Percentiles rank a stretch among this genome's conserved stretches.
Conservation (phyloP, 2,888 invertebrate genomes). For the Dryocosmus kuriphilus region DNA sequence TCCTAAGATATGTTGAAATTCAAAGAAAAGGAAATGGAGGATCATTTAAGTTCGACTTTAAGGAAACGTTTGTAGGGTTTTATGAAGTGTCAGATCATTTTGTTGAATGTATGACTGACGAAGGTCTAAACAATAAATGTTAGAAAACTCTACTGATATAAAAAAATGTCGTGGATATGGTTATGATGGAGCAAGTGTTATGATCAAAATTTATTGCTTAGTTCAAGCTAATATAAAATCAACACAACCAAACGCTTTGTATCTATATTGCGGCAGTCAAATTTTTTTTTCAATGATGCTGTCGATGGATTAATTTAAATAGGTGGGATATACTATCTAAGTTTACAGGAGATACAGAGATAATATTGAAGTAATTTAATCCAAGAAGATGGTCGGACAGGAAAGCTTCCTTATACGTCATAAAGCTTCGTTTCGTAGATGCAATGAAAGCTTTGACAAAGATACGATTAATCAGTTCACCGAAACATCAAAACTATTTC, state of each 20-base stretch:
- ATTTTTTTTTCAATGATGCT: slow-evolving; percentile 60
- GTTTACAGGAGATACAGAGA: slow-evolving; percentile 57
- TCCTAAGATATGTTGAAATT: no score
- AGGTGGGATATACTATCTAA: no score
- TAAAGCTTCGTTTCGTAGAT: no score
- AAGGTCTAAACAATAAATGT: slow-evolving; percentile 43
- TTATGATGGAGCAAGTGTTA: slow-evolving; percentile 68
- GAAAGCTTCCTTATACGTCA: no score
- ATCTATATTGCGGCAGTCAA: slow-evolving; percentile 58
- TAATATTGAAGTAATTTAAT: slow-evolving; percentile 64
- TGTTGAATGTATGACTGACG: slow-evolving; percentile 39
- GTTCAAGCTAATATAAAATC: slow-evolving; percentile 62
- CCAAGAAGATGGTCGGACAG: no score
- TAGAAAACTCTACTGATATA: no score
- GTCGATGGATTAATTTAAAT: slow-evolving; percentile 44
- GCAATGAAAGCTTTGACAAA: no score
- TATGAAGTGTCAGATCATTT: no score
- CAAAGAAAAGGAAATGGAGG: no score
- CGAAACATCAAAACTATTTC: slow-evolving; percentile 57
- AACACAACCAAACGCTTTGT: no score
- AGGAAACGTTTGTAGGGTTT: slow-evolving; percentile 46
- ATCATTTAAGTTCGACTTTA: slow-evolving; percentile 44
- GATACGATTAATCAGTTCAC: no score
- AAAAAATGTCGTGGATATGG: no score
- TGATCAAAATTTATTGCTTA: slow-evolving; percentile 62